Evolutionary conservation across 2,113 vertebrate species (phyloP).

Genomic region (Rhineura floridana): DNA sequence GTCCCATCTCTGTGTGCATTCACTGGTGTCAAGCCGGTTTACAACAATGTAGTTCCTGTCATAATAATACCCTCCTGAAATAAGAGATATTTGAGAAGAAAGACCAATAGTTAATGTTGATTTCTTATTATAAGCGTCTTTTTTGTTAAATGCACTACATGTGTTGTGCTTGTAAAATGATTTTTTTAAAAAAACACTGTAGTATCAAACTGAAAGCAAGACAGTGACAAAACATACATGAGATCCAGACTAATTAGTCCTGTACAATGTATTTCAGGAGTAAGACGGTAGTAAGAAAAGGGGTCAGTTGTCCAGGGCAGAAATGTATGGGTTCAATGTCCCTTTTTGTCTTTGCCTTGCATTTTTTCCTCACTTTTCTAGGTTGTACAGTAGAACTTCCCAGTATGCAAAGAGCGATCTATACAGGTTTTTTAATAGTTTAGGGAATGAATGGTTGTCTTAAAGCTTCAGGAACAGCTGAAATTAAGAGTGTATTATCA

Average conservation of each 20-base stretch:
- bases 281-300: neutral
- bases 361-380: neutral
- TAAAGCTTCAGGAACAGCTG: neutral
- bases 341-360: neutral
- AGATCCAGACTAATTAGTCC: neutral
- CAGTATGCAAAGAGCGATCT: neutral
- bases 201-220: neutral
- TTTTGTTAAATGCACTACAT: neutral
- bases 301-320: neutral
- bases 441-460: neutral
- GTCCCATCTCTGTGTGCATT: conserved; percentile 80
- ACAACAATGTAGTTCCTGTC: conserved; percentile 80
- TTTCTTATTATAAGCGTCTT: neutral
- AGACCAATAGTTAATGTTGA: conserved; percentile 35
- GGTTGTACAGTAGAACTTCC: neutral
- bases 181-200: neutral
- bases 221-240: too few species aligned
- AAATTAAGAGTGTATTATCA: neutral
- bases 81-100: conserved; percentile 39
- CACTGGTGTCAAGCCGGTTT: conserved; percentile 64
- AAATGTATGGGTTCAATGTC: neutral
- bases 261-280: neutral
- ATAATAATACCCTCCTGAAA: conserved; percentile 78
- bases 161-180: neutral
- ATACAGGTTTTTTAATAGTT: neutral